Evolutionary conservation across 2,797 vertebrate genomes (phyloP).

Genomic region (Xyrichtys novacula): DNA sequence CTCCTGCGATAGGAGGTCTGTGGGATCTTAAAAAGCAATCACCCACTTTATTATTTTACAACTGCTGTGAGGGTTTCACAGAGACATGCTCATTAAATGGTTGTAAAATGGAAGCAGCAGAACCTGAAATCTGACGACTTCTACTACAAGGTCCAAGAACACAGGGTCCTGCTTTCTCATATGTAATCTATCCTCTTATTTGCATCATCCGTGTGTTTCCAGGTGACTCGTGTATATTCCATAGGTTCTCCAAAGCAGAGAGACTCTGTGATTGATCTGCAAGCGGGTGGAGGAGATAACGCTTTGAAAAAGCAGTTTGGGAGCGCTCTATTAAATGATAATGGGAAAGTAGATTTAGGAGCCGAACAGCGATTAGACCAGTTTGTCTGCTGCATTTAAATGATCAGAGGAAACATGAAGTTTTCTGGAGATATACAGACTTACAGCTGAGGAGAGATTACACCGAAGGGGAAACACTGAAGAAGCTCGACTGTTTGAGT

Average conservation of each 20-base stretch:
- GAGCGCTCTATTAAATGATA: conserved; percentile 44
- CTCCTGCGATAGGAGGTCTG: neutral
- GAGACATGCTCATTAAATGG: no score
- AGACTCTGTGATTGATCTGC: conserved; percentile 9
- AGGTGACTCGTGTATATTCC: conserved; percentile 4
- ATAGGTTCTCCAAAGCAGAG: conserved; percentile 3
- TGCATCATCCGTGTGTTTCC: neutral
- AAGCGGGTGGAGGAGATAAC: conserved; percentile 15
- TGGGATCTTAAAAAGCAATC: neutral
- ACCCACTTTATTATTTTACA: neutral
- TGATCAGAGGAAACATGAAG: conserved; percentile 12
- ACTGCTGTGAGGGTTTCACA: neutral
- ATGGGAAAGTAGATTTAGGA: conserved; percentile 26
- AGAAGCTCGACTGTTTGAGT: no score
- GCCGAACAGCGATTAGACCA: conserved; percentile 2
- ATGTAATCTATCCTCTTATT: conserved; percentile 9
- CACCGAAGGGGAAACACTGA: neutral
- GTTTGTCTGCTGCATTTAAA: conserved; percentile 23
- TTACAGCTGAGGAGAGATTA: neutral
- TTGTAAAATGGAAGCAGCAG: no score
- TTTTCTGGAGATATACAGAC: neutral
- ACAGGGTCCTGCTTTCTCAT: no score
- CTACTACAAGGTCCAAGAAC: no score
- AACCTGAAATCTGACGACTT: no score
- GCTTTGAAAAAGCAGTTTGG: conserved; percentile 10